phyloP scores from a whole-genome alignment of 92 coral and sea anemone genomes.

The Blastomussa wellsi region DNA sequence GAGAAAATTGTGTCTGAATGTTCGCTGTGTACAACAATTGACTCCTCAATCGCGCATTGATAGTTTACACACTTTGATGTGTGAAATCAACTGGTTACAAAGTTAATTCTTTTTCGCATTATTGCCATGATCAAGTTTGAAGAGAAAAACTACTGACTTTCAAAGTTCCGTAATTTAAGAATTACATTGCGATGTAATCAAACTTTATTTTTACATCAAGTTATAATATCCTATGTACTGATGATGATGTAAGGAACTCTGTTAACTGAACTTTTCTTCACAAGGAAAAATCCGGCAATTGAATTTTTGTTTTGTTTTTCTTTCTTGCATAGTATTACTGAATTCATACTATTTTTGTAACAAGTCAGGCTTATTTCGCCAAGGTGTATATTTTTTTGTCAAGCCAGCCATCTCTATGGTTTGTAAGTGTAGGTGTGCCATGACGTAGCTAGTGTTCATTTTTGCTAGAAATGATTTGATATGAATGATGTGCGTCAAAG shows the following conservation, averaged over 20 bases:
- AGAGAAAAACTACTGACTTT: neutral
- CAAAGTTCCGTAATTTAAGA: neutral
- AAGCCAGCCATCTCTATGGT: neutral
- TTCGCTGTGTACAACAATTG: neutral
- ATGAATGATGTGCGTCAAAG: constrained; percentile 1
- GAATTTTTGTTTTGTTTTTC: neutral
- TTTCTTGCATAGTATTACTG: neutral
- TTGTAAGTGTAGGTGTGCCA: neutral
- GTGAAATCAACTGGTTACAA: constrained; percentile 5
- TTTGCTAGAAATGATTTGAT: neutral
- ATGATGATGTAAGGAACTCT: too few species aligned
- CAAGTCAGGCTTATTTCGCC: too few species aligned
- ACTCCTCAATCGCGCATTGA: neutral
- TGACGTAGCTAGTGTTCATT: neutral
- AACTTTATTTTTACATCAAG: neutral
- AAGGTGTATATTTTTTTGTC: neutral
- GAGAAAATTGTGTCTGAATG: neutral
- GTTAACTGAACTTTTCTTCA: neutral
- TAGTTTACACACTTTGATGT: neutral
- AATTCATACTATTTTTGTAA: neutral
- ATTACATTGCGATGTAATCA: neutral
- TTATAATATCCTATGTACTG: neutral
- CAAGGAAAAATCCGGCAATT: neutral
- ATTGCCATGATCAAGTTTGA: neutral
- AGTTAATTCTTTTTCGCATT: neutral